Base-by-base conservation (phyloP, 2,113 vertebrate genomes). In the Oryzias celebensis region DNA sequence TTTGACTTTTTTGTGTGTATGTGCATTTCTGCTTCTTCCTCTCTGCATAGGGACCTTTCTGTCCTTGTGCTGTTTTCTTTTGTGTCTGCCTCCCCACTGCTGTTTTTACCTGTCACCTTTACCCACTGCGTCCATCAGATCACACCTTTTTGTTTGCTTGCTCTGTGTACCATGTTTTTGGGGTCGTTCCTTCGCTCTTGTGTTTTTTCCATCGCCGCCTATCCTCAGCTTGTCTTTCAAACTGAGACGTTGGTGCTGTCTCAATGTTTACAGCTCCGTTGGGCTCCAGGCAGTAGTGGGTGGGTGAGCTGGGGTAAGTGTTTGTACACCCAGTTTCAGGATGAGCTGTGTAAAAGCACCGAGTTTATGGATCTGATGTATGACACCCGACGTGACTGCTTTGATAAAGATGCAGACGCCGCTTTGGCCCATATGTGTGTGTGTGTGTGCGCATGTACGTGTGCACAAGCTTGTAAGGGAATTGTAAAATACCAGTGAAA, bases 351-450 rank as follows among this genome's bases (percentile, higher is more conserved):
- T 77, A 68, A 85, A 82, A 81, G 68, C 70, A 10, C 49, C 16
- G 50, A 71, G 73, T 43, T 78, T 73, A 67, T 85, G 73, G 71
- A 75, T 45, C 52, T 80, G 74, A 83, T 85, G 71, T 75, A 86
- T 59, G 64, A 71, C 71, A 66, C 50, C 7, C 23, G 79, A 85
- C 72, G 76, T 88, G 83, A 88, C 80, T 82, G 77, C 62, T 75
- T 82, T 86, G 71, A 65, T 75, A 75, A 87, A 67, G 73, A 81
- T 61, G 67, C 46, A 23, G 68, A 80, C 86, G 78, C 69, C 57
- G 65, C 65, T 46, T 8, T 48, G 55, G n/a, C 0, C 6, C 56
- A 23, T 58, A 22, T 67, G n/a, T 16, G 15, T 52, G 22, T 69
- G n/a, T 16, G 15, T 52, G 22, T 52, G 14, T 20, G 20, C 1